phyloP scores from a whole-genome alignment of 2,888 invertebrate genomes.

The Pandemis heparana region DNA sequence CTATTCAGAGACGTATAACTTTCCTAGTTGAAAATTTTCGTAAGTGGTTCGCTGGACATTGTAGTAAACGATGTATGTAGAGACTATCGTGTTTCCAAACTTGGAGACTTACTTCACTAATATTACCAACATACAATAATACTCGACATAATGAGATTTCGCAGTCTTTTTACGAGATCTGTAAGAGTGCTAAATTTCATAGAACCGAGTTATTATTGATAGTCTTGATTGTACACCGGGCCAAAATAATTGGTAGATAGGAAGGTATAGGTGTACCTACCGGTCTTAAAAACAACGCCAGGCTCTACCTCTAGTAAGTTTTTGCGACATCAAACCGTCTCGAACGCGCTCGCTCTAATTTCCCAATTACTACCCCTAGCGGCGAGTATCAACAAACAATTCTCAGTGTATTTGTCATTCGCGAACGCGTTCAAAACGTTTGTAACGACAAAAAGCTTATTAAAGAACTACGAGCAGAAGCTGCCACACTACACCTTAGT shows the following conservation, averaged over 20 bases:
- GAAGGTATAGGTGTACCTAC: neutral
- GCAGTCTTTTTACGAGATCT: neutral
- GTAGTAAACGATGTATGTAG: neutral
- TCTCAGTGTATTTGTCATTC: neutral
- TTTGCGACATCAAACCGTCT: no score
- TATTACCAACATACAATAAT: neutral
- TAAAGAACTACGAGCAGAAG: no score
- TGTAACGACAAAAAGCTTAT: no score
- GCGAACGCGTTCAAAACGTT: no score
- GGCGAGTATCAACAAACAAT: neutral
- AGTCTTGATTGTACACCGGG: neutral
- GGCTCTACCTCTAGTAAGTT: no score
- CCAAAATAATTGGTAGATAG: neutral
- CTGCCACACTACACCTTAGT: neutral
- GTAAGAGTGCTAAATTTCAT: neutral
- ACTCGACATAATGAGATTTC: neutral
- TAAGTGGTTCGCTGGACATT: neutral
- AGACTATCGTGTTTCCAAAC: neutral
- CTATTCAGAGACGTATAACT: no score
- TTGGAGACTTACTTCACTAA: neutral
- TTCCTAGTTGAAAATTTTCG: neutral
- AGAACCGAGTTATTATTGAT: constrained; percentile 4
- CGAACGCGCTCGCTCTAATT: no score
- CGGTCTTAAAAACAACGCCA: neutral
- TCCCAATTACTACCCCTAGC: no score